Percentiles rank a stretch among this genome's conserved stretches.
These are phyloP conservation scores for Ormyrus nitidulus DNA, from an alignment of 2,888 invertebrate species.

Conservation along the genomic window DNA sequence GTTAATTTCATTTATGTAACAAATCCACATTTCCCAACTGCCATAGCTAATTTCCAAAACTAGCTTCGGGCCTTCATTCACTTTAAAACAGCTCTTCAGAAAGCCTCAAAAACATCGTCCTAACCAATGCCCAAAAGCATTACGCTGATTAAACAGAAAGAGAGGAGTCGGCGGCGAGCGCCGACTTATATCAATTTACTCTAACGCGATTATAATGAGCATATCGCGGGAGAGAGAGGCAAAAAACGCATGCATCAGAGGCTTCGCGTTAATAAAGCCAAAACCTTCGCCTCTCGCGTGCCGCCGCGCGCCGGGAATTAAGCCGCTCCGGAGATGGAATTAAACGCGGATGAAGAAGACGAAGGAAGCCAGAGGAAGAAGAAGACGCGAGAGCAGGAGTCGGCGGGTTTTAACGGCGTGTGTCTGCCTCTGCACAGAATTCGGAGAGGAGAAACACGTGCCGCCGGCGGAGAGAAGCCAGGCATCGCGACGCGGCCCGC, in stretches of 20 bases:
- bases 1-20: no score
- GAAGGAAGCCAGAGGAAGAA: no score
- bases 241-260: neutral
- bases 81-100: no score
- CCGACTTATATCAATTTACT: slow-evolving; percentile 7
- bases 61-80: no score
- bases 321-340: slow-evolving; percentile 9
- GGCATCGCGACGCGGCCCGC: slow-evolving; percentile 51
- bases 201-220: slow-evolving; percentile 15
- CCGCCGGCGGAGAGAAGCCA: slow-evolving; percentile 18
- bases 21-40: no score
- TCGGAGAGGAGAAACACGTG: slow-evolving; percentile 28
- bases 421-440: neutral
- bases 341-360: neutral
- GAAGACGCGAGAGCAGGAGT: neutral
- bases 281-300: neutral
- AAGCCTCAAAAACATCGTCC: no score
- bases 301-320: neutral
- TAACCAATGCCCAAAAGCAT: no score
- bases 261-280: slow-evolving; percentile 45
- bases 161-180: neutral
- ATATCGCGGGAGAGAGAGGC: no score
- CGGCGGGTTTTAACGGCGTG: neutral
- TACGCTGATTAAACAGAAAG: neutral
- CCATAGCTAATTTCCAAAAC: no score